Evolutionary conservation across 2,797 vertebrate genomes (phyloP), one percentile per base, ranked within the genome.

Genomic region (Enteromius unitaeniatus): DNA sequence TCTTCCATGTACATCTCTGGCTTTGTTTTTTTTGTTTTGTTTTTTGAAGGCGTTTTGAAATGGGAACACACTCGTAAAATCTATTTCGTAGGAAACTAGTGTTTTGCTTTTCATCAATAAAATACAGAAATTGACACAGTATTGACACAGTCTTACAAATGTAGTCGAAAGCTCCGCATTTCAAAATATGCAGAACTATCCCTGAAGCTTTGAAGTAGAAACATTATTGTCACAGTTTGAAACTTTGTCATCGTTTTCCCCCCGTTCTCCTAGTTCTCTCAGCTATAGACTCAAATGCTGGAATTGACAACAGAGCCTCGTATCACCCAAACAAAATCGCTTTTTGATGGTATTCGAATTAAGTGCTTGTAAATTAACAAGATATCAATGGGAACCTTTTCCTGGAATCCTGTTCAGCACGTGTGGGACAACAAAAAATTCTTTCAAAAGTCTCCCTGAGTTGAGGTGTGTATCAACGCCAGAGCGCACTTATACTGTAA

Each of bases 21-120:
- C 90, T 93, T 40, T 40, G 69, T 55, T 40, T 53, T 21, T 26
- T 45, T 45, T 55, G 19, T 93, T 89, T 91, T 7, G 1, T 45
- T 47, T 49, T 90, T 84, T 90, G 88, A 93, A 95, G 93, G 78
- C 82, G 68, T 94, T 92, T 93, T 91, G 90, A 91, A 93, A 89
- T 92, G 89, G 73, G 86, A 86, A 88, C 91, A 78, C 91, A 79
- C 90, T 93, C 92, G 92, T 94, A 95, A 95, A 95, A 94, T 94
- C 91, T 95, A 87, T 88, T 95, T 95, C 91, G 93, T 96, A 96
- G 93, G 95, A 97, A 97, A 96, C 96, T 96, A 96, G 95, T 95
- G 96, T 96, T 96, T 90, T 95, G 93, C 91, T 94, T 96, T 96
- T 92, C 82, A 84, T 96, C 94, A 93, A 95, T 95, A 96, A 96